Percentiles rank a stretch among this genome's conserved stretches.
Conservation (phyloP, 2,888 invertebrate genomes). For the Aporophyla nigra region DNA sequence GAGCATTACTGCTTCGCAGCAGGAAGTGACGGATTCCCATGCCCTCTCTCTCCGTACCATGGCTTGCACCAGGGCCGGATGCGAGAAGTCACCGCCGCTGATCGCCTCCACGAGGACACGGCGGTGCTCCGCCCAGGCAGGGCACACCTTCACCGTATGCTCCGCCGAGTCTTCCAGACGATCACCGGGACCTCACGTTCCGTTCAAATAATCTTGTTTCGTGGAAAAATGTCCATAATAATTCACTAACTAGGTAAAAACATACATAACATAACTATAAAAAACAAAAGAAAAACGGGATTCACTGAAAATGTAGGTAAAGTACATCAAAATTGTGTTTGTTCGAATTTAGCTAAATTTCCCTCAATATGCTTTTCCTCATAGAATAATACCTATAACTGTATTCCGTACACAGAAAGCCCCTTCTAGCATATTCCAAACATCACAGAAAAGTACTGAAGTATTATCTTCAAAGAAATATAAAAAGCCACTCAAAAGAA, state of each 20-base stretch:
- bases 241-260: background rate
- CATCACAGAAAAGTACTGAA: background rate
- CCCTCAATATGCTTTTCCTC: background rate
- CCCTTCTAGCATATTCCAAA: background rate
- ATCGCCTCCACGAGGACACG: too few relatives aligned
- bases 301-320: background rate
- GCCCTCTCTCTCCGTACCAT: too few relatives aligned
- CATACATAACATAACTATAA: background rate
- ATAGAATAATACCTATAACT: background rate
- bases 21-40: too few relatives aligned
- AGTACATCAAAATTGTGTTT: background rate
- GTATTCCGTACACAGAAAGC: background rate
- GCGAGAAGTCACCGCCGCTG: too few relatives aligned
- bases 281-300: background rate
- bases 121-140: too few relatives aligned
- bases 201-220: background rate
- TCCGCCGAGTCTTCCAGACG: too few relatives aligned
- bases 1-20: too few relatives aligned
- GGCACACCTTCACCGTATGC: too few relatives aligned
- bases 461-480: background rate
- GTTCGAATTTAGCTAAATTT: background rate
- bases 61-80: too few relatives aligned
- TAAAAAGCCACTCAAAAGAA: background rate
- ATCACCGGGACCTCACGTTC: background rate
- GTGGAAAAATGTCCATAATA: background rate